Evolutionary conservation across 1,140 invertebrate species (phyloP).

Genomic region (Drosophila tropicalis): DNA sequence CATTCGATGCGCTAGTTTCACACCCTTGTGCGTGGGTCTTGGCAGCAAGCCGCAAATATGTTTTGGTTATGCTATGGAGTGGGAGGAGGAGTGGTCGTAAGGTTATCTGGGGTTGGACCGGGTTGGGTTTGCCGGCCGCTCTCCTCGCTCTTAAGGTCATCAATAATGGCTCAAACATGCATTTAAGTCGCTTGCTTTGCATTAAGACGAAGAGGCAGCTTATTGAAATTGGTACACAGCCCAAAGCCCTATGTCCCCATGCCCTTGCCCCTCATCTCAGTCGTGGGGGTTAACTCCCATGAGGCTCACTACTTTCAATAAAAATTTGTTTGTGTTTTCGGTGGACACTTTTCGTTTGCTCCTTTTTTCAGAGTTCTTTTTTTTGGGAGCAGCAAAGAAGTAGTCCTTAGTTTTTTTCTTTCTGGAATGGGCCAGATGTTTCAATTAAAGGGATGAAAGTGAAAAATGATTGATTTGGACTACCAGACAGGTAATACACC

Average conservation of each 20-base stretch:
- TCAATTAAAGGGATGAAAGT: background rate
- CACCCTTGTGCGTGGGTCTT: conserved; percentile 44
- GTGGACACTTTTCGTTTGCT: conserved; percentile 42
- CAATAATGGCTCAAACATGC: conserved; percentile 63
- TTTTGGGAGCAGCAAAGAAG: conserved; percentile 6
- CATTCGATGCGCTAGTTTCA: conserved; percentile 62
- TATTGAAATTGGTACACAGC: conserved; percentile 61
- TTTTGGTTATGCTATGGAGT: background rate
- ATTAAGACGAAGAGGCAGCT: conserved; percentile 53
- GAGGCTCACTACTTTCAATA: conserved; percentile 63
- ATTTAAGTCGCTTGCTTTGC: conserved; percentile 61
- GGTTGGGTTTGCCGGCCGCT: background rate
- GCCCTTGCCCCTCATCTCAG: background rate
- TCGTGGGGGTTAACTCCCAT: conserved; percentile 24
- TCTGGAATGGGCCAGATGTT: conserved; percentile 34
- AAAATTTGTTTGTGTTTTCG: conserved; percentile 56
- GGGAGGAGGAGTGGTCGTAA: background rate
- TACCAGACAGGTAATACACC: background rate
- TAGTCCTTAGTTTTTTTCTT: conserved; percentile 37
- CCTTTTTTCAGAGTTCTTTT: conserved; percentile 16
- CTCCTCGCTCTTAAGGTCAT: conserved; percentile 39
- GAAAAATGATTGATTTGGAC: background rate
- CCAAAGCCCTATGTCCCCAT: conserved; percentile 37
- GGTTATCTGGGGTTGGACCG: conserved; percentile 28
- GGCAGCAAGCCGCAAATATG: conserved; percentile 57